Evolutionary conservation across 1,140 invertebrate species (phyloP), one percentile per base, ranked within the genome.

Genomic region (Zaprionus camerounensis): DNA sequence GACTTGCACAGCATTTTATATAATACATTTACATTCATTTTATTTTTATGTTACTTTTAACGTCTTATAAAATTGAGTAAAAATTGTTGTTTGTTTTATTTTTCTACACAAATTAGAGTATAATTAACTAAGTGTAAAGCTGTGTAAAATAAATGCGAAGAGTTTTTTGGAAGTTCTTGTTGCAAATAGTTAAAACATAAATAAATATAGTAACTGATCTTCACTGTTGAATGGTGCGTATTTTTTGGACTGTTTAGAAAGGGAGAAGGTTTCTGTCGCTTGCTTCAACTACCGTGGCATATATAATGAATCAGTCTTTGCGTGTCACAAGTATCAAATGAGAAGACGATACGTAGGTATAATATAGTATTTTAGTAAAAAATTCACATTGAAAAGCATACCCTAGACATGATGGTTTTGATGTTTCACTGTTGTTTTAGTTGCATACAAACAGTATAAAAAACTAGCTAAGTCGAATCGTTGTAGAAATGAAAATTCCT

Each of bases 271-370:
- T 31, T n/a, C 49, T 67, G 12, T 59, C 38, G 62, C 9, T 28
- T 67, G 36, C 28, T 62, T 65, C 62, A 57, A 61, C 68, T 88
- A 79, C 72, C 56, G 66, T 79, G 73, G 75, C 81, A 81, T 76
- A 70, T 81, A 84, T 84, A 81, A 81, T 90, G 85, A 88, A 88
- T 88, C 84, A 88, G 84, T 88, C 84, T 88, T 88, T 88, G 85
- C 84, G 76, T 80, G 84, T 84, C 85, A 90, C 84, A 87, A 88
- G 64, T 90, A 79, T 81, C 71, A 71, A 88, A 88, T 55, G 74
- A 80, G 56, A 53, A 78, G 73, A 81, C 70, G 65, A 81, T 85
- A 78, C 66, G 41, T 65, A 65, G 71, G 56, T 58, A 65, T 17
- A 71, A 64, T 62, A 56, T 58, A 66, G 53, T 49, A 65, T 66